Conservation (phyloP, 2,113 vertebrate species). For the Poeciliopsis occidentalis region DNA sequence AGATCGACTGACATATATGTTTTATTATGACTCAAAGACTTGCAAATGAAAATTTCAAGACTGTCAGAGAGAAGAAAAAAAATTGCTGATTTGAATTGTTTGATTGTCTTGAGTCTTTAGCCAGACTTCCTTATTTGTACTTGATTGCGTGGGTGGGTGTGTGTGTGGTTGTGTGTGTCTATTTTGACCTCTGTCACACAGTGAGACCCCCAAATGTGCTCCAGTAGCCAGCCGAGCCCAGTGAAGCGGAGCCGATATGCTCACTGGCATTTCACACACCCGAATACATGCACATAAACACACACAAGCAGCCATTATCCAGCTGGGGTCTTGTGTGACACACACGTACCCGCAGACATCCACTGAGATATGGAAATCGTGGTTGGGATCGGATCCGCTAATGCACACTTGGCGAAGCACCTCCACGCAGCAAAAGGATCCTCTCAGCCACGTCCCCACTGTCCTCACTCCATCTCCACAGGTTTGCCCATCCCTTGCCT, state of each 20-base stretch:
- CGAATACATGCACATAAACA: constrained; percentile 69
- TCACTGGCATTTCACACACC: constrained; percentile 90
- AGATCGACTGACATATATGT: not conserved
- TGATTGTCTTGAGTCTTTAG: constrained; percentile 58
- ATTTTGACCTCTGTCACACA: constrained; percentile 73
- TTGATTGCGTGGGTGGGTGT: constrained; percentile 21
- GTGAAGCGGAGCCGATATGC: constrained; percentile 89
- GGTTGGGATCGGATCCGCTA: constrained; percentile 44
- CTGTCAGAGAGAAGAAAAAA: not conserved
- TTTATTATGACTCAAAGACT: constrained; percentile 1
- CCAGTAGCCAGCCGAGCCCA: constrained; percentile 79
- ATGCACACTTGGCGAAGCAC: constrained; percentile 31
- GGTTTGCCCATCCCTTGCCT: constrained; percentile 45
- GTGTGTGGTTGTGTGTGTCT: constrained; percentile 34
- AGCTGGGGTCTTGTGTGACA: constrained; percentile 64
- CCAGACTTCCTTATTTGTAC: constrained; percentile 70
- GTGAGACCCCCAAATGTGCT: constrained; percentile 76
- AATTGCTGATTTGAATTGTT: constrained; percentile 58
- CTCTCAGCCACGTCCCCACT: constrained; percentile 25
- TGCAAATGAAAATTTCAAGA: constrained; percentile 10
- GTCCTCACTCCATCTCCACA: constrained; percentile 32
- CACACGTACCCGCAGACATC: constrained; percentile 14
- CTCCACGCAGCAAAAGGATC: constrained; percentile 22
- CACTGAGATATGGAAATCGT: constrained; percentile 65
- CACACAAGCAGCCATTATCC: constrained; percentile 70